phyloP scores from a whole-genome alignment of 64 coral and sea anemone species.

The Stylophora pistillata region DNA sequence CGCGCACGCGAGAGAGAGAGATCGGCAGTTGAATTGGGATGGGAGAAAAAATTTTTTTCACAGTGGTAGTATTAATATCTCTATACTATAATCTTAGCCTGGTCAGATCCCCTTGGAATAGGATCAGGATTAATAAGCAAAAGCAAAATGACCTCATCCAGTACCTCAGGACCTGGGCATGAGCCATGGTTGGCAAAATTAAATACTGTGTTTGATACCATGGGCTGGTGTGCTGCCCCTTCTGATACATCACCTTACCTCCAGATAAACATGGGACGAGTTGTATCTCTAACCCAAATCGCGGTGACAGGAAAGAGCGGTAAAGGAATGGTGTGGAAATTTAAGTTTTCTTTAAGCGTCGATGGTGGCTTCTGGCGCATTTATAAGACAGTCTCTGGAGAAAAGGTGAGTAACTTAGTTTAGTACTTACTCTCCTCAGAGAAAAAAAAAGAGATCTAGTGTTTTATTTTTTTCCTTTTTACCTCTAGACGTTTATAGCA shows the following conservation, averaged over 20 bases:
- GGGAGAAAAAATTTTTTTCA: too few relatives aligned
- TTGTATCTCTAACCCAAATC: slow-evolving; percentile 56
- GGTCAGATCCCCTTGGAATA: slow-evolving; percentile 50
- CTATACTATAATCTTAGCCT: slow-evolving; percentile 19
- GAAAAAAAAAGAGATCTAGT: too few relatives aligned
- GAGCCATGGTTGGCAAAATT: slow-evolving; percentile 58
- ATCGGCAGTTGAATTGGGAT: too few relatives aligned
- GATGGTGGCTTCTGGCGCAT: slow-evolving; percentile 48
- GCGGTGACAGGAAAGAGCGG: slow-evolving; percentile 22
- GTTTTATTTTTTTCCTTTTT: background rate
- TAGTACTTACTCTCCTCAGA: too few relatives aligned
- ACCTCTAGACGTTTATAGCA: background rate
- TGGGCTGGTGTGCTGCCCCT: slow-evolving; percentile 65
- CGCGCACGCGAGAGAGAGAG: too few relatives aligned
- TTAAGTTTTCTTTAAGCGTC: slow-evolving; percentile 49
- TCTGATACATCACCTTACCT: slow-evolving; percentile 40
- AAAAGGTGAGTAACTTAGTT: slow-evolving; percentile 18
- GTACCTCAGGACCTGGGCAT: slow-evolving; percentile 25
- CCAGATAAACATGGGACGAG: slow-evolving; percentile 50
- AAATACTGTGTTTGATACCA: slow-evolving; percentile 1
- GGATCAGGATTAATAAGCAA: slow-evolving; percentile 40
- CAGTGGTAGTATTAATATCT: background rate
- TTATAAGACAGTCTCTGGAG: background rate
- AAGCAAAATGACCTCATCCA: slow-evolving; percentile 45
- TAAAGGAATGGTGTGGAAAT: slow-evolving; percentile 41